Base-by-base conservation (phyloP, 2,888 invertebrate species). In the Lamellibrachia satsuma region DNA sequence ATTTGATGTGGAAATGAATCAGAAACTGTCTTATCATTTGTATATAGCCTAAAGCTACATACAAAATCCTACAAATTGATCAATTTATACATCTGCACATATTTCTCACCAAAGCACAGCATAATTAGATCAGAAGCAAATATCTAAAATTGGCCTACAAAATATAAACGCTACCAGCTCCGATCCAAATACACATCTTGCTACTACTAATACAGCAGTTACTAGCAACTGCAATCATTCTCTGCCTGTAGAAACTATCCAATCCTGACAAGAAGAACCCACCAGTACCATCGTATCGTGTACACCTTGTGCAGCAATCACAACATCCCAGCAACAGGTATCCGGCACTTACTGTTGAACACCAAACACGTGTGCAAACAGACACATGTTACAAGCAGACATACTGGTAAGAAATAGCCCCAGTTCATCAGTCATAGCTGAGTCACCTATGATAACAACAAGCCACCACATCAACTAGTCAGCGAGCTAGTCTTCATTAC, bases 361-460 rank as follows among this genome's bases (percentile, higher is more conserved):
- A 75, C 75, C n/a, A 75, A 15, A 75, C 75, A 75, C 22, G 22
- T 22, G 75, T 75, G 75, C 22, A 22, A 22, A 75, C 6, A 75
- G 15, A 75, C 75, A 75, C 22, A 22, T 22, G n/a, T 15, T 11
- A 57, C 75, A 75, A 22, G 0, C 75, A 75, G 75, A 75, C 22
- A 75, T 75, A n/a, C 15, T n/a, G 75, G 75, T 75, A 75, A 75
- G 75, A 75, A 75, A 75, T 75, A 22, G 75, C 75, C 75, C 75
- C 15, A 75, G 75, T 75, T n/a, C 75, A 75, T n/a, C 75, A 75
- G 75, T 75, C 75, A 75, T 57, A 15, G 15, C 22, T 75, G 75
- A 75, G 75, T 75, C 75, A 75, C 75, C n/a, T 22, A 22, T 6
- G 75, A 75, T 22, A 75, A 22, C 75, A 75, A 22, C 11, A 22